Percentiles rank a stretch among this genome's conserved stretches.
phyloP scores from a whole-genome alignment of 1,140 invertebrate genomes.

The Caenorhabditis latens region DNA sequence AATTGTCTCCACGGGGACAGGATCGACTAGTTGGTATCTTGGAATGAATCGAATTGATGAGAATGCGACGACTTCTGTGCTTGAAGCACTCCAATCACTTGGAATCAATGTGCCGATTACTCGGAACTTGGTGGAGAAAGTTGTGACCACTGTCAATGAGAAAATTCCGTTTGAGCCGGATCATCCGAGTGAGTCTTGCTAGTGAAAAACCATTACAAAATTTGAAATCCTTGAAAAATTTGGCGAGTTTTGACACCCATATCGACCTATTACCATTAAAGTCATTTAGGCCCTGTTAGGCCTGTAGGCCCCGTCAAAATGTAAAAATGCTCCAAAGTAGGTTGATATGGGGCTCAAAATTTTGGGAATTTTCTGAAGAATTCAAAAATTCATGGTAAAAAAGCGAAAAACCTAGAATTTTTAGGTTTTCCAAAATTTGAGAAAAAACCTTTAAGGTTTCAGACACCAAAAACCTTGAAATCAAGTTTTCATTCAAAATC shows the following conservation, averaged over 20 bases:
- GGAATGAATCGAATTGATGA: constrained; percentile 84
- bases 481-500: neutral
- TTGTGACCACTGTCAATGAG: constrained; percentile 72
- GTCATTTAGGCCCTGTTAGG: too few species aligned
- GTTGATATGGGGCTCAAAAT: too few species aligned
- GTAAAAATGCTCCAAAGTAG: too few species aligned
- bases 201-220: neutral
- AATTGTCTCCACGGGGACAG: constrained; percentile 94
- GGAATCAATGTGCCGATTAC: constrained; percentile 76
- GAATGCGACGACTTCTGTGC: constrained; percentile 85
- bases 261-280: neutral
- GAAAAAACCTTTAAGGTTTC: too few species aligned
- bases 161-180: constrained; percentile 74
- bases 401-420: too few species aligned
- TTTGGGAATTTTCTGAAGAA: too few species aligned
- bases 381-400: too few species aligned
- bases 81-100: constrained; percentile 80
- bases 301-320: too few species aligned
- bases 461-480: too few species aligned
- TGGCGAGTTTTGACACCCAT: neutral
- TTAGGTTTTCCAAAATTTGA: too few species aligned
- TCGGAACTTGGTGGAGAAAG: constrained; percentile 90
- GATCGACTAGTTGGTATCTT: constrained; percentile 92
- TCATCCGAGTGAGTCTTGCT: constrained; percentile 45
- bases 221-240: neutral